Percentiles rank a stretch among this genome's conserved stretches.
These are phyloP conservation scores for Drosophila subquinaria DNA, from an alignment of 2,888 invertebrate genomes.

Conservation along the genomic window DNA sequence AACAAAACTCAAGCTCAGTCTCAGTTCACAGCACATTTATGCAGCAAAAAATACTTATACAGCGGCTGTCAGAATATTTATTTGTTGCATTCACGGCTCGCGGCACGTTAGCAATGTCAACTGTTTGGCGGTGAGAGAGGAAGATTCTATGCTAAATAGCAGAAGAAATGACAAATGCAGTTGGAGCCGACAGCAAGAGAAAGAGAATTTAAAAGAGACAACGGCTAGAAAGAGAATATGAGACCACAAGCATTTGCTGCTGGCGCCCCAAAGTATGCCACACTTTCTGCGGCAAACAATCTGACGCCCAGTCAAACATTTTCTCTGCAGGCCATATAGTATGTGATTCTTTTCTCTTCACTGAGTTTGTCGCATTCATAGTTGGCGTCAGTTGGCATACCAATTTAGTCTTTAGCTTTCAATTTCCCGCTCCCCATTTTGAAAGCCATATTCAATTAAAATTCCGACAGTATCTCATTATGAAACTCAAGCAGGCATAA, in stretches of 20 bases:
- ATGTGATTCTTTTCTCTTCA: slow-evolving; percentile 2
- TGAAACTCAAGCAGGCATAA: slow-evolving; percentile 70
- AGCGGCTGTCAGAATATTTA: slow-evolving; percentile 17
- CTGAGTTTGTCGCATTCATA: slow-evolving; percentile 1
- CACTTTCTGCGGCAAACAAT: slow-evolving; percentile 42
- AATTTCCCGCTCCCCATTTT: neutral
- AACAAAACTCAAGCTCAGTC: slow-evolving; percentile 13
- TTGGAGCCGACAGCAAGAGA: slow-evolving; percentile 18
- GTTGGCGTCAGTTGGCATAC: slow-evolving; percentile 28
- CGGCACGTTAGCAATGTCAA: slow-evolving; percentile 53
- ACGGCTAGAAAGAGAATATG: slow-evolving; percentile 4
- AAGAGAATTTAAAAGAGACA: slow-evolving; percentile 1
- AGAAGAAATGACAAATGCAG: slow-evolving; percentile 17
- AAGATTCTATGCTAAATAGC: slow-evolving; percentile 3
- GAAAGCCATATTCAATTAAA: slow-evolving; percentile 57
- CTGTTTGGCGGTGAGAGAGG: neutral
- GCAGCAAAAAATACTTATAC: neutral
- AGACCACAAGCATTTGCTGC: slow-evolving; percentile 51
- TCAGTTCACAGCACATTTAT: slow-evolving; percentile 21
- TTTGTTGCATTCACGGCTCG: slow-evolving; percentile 37
- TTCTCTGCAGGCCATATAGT: neutral
- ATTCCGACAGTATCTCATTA: slow-evolving; percentile 64
- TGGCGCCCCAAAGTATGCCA: slow-evolving; percentile 61
- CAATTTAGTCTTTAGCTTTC: slow-evolving; percentile 23
- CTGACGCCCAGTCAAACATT: slow-evolving; percentile 26